Conservation (phyloP, 1,140 invertebrate genomes). For the Pachyrhynchus sulphureomaculatus region DNA sequence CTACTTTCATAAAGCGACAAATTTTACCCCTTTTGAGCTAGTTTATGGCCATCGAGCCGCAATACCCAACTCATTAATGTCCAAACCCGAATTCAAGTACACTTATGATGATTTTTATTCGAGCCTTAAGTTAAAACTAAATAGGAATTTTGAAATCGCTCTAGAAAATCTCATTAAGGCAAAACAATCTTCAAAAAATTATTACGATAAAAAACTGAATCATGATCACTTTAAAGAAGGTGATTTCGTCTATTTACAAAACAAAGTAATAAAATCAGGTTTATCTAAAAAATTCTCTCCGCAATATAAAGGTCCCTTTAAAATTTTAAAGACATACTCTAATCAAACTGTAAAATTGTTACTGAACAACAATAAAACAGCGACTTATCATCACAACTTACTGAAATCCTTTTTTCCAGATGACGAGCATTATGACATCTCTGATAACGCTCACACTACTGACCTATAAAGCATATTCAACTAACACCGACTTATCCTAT, state of each 20-base stretch:
- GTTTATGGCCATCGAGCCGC: constrained; percentile 50
- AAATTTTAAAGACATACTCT: constrained; percentile 20
- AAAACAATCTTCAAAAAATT: constrained; percentile 42
- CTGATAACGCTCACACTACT: too few species aligned
- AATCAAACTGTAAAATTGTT: constrained; percentile 28
- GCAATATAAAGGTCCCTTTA: constrained; percentile 29
- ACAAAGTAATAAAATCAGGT: constrained; percentile 21
- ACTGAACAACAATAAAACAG: constrained; percentile 24
- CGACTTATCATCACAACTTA: constrained; percentile 31
- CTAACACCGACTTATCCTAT: too few species aligned
- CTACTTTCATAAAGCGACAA: too few species aligned
- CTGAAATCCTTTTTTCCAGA: constrained; percentile 35
- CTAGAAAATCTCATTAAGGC: constrained; percentile 35
- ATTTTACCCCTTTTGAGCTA: too few species aligned
- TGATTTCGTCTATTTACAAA: constrained; percentile 30
- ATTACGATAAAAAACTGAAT: constrained; percentile 41
- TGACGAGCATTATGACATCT: neutral
- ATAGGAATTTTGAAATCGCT: constrained; percentile 41
- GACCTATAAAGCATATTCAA: too few species aligned
- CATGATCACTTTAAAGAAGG: constrained; percentile 29
- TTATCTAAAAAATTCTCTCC: constrained; percentile 23
- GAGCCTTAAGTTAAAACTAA: too few species aligned
- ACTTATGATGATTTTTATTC: too few species aligned
- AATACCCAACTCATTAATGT: constrained; percentile 37
- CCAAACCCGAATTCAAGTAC: constrained; percentile 33